Evolutionary conservation across 2,888 invertebrate species (phyloP), one percentile per base, ranked within the genome.

Genomic region (Meliscaeva auricollis): DNA sequence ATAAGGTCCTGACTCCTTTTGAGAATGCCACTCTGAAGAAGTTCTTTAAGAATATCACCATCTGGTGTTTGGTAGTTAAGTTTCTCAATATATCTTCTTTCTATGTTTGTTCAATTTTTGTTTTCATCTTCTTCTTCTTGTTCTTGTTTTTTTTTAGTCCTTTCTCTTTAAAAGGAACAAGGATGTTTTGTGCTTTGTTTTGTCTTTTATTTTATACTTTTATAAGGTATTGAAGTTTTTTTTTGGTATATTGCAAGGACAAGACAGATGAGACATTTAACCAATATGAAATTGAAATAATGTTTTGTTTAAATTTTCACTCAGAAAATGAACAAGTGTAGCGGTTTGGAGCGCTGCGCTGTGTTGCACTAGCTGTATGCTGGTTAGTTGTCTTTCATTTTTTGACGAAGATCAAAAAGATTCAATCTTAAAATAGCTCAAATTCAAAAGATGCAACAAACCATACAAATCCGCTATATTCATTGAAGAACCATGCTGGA

Each of bases 61-160:
- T 70, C 84, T 84, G 84, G 75, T 80, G 84, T 80, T 84, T 80
- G 84, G 80, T 60, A 84, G 79, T 84, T 84, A 80, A 84, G 84
- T 76, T 84, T 46, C 72, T 72, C 79, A 70, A 84, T 84, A 80
- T 70, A 84, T 70, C 48, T 44, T 70, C 48, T 44, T 56, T 69
- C 58, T 30, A 30, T 58, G 38, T 6, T n/a, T 48, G 50, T n/a
- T 32, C 17, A 17, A 6, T 56, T 35, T 58, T 9, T 32, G 20
- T 7, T 58, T 35, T n/a, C n/a, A n/a, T n/a, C n/a, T n/a, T n/a
- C n/a, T n/a, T 56, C 32, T 56, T 46, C 8, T 17, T 20, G 15
- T 54, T 56, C 17, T 5, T 11, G 15, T 54, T 56, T 58, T 13
- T 38, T 20, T 13, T 58, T 20, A 38, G 20, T 38, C 20, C 1